These are phyloP conservation scores for Drymodes brunneopygia DNA, from an alignment of 2,113 vertebrate genomes.

Conservation along the genomic window DNA sequence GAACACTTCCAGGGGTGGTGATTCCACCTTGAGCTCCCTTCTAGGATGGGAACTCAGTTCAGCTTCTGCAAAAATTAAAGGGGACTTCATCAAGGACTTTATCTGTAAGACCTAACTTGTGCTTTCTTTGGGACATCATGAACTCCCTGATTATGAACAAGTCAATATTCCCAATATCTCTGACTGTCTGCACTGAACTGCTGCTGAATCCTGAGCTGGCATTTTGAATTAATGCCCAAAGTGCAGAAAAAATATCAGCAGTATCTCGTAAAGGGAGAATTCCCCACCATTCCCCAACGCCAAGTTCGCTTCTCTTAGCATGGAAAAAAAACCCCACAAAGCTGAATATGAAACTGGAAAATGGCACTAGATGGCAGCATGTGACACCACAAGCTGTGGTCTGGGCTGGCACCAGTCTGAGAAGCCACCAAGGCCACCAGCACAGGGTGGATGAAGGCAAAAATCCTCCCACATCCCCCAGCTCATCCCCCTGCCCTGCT, in stretches of 20 bases:
- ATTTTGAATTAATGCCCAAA: background rate
- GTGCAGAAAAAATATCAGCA: background rate
- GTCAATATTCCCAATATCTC: background rate
- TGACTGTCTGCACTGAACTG: background rate
- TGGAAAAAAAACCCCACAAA: background rate
- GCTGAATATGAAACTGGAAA: background rate
- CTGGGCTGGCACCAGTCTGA: background rate
- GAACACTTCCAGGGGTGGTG: background rate
- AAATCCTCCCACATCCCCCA: fast-evolving
- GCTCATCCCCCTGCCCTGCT: fast-evolving
- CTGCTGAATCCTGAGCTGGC: background rate
- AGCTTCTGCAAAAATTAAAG: background rate
- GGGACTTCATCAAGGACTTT: background rate
- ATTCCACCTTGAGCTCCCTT: background rate
- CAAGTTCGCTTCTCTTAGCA: background rate
- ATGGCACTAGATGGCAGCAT: constrained; percentile 75
- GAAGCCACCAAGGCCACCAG: background rate
- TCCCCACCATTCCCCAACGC: fast-evolving
- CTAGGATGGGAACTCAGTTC: background rate
- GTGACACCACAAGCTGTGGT: constrained; percentile 19
- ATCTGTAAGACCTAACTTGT: background rate
- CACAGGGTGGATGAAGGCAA: background rate
- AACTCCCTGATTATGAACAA: background rate
- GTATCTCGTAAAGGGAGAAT: background rate
- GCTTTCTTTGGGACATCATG: background rate